Evolutionary conservation across 1,140 invertebrate genomes (phyloP).

Genomic region (Drosophila orena): DNA sequence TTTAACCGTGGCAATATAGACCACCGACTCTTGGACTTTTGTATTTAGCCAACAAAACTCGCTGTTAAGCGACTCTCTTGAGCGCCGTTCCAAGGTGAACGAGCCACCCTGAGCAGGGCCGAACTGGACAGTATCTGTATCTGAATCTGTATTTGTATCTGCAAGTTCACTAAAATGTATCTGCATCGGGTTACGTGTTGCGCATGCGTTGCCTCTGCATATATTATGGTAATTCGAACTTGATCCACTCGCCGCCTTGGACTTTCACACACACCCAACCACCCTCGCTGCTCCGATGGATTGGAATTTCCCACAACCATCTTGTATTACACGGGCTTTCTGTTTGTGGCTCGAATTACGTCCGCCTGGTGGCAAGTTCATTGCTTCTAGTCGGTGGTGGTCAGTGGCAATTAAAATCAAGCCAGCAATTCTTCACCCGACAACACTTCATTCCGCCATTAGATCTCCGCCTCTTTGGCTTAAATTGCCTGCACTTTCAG

Average conservation of each 20-base stretch:
- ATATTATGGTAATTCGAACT: slow-evolving; percentile 77
- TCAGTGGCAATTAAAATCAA: slow-evolving; percentile 64
- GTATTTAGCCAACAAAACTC: slow-evolving; percentile 55
- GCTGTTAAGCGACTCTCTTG: slow-evolving; percentile 47
- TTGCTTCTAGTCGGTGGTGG: slow-evolving; percentile 47
- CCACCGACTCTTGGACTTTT: slow-evolving; percentile 45
- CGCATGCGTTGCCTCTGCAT: slow-evolving; percentile 72
- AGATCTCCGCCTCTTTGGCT: slow-evolving; percentile 34
- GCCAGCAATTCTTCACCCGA: slow-evolving; percentile 39
- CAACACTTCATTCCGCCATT: slow-evolving; percentile 44
- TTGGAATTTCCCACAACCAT: slow-evolving; percentile 67
- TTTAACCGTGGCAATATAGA: slow-evolving; percentile 24
- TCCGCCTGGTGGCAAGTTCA: slow-evolving; percentile 58
- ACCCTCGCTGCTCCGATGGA: slow-evolving; percentile 27
- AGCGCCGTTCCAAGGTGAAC: slow-evolving; percentile 62
- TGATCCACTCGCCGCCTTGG: slow-evolving; percentile 37
- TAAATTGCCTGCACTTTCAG: slow-evolving; percentile 37
- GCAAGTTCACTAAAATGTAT: slow-evolving; percentile 21
- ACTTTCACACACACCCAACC: slow-evolving; percentile 55
- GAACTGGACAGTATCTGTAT: slow-evolving; percentile 24
- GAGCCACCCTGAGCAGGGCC: slow-evolving; percentile 40
- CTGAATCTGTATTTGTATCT: slow-evolving; percentile 42
- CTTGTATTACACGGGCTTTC: slow-evolving; percentile 56
- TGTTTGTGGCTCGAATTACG: slow-evolving; percentile 59
- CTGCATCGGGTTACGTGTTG: slow-evolving; percentile 65